phyloP scores from a whole-genome alignment of 2,113 vertebrate species.

The Callorhinus ursinus region DNA sequence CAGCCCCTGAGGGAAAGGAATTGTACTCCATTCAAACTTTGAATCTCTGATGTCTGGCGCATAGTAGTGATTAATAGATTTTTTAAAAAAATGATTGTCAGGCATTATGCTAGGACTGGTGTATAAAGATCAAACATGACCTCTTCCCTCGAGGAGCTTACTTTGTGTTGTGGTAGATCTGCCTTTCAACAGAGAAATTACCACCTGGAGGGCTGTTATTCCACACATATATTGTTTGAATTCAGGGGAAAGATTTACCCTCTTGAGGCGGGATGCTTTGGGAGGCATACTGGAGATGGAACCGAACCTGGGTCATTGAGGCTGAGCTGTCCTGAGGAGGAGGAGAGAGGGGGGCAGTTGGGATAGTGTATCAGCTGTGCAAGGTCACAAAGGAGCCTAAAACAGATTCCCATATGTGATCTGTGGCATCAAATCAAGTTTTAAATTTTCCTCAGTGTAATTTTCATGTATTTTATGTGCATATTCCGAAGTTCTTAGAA shows the following conservation, averaged over 20 bases:
- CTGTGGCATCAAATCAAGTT: background rate
- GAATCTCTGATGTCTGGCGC: background rate
- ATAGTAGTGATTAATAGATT: background rate
- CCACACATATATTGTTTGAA: background rate
- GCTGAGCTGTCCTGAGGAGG: background rate
- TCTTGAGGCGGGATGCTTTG: background rate
- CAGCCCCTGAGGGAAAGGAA: background rate
- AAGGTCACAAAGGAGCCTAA: background rate
- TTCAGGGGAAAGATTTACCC: background rate
- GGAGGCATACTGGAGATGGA: background rate
- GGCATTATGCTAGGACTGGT: background rate
- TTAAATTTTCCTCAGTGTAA: background rate
- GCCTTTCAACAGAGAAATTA: background rate
- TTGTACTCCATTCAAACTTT: background rate
- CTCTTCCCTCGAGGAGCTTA: background rate
- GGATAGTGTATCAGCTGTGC: background rate
- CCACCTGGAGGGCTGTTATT: background rate
- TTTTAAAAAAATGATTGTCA: background rate
- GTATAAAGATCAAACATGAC: background rate
- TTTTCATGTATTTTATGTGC: slow-evolving; percentile 27
- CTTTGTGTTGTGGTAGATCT: background rate
- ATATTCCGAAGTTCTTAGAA: background rate
- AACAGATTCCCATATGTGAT: background rate
- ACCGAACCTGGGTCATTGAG: background rate
- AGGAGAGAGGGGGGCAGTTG: no score